Conservation (phyloP, 2,888 invertebrate genomes). For the Harpalus rubripes region DNA sequence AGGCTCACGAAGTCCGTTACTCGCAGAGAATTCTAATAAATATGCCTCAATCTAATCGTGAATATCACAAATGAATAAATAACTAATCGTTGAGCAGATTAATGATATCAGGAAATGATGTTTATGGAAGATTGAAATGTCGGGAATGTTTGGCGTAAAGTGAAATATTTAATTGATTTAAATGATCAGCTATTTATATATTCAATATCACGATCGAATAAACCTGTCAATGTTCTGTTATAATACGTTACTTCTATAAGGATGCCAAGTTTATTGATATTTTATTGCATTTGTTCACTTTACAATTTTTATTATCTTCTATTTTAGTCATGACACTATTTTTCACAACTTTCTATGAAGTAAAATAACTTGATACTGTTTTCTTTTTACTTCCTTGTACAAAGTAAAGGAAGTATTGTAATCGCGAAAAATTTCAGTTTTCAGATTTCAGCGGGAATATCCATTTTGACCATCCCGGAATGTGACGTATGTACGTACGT, state of each 20-base stretch:
- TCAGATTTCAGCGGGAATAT: no score
- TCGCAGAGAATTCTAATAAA: slow-evolving; percentile 29
- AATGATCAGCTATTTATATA: slow-evolving; percentile 3
- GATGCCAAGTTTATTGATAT: not conserved
- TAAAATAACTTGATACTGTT: no score
- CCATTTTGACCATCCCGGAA: no score
- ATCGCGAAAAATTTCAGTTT: no score
- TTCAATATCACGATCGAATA: not conserved
- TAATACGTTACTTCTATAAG: not conserved
- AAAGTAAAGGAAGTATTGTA: no score
- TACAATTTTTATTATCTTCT: not conserved
- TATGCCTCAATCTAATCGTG: slow-evolving; percentile 52
- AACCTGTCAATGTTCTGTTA: slow-evolving; percentile 1
- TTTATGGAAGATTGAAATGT: slow-evolving; percentile 36
- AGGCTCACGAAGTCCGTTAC: slow-evolving; percentile 15
- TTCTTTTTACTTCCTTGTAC: no score
- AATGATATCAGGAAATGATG: slow-evolving; percentile 44
- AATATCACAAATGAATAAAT: slow-evolving; percentile 49
- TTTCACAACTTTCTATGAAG: no score
- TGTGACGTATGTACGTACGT: no score
- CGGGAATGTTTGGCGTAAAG: slow-evolving; percentile 5
- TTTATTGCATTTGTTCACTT: not conserved
- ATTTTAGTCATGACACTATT: no score
- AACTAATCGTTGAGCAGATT: slow-evolving; percentile 37
- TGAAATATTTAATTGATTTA: slow-evolving; percentile 18